These are phyloP conservation scores for Drosophila virilis DNA, from an alignment of 1,140 invertebrate genomes.

Conservation along the genomic window DNA sequence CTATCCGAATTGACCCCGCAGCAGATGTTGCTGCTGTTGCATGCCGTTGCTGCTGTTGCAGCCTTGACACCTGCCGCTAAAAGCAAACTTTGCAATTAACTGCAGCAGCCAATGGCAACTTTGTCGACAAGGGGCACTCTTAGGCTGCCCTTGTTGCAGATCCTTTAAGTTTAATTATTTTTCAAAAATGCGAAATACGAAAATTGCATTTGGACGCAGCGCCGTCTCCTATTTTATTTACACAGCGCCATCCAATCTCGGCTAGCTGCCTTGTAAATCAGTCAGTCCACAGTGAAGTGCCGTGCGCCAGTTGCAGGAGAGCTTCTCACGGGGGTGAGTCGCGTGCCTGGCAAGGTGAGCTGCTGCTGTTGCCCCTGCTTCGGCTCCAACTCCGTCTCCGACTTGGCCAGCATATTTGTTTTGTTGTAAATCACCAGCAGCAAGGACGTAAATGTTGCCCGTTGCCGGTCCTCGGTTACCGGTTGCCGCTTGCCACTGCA, in stretches of 20 bases:
- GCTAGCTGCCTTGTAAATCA: conserved; percentile 80
- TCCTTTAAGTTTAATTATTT: conserved; percentile 80
- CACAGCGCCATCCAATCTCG: conserved; percentile 77
- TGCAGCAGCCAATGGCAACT: conserved; percentile 54
- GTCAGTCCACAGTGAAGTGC: conserved; percentile 54
- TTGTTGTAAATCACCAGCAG: conserved; percentile 81
- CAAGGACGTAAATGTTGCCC: conserved; percentile 71
- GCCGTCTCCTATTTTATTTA: conserved; percentile 78
- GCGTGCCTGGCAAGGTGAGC: conserved; percentile 59
- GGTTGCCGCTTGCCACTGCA: conserved; percentile 18
- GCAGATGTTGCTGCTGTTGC: conserved; percentile 32
- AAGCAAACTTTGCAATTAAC: conserved; percentile 59
- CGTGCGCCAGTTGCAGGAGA: conserved; percentile 2
- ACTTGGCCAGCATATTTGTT: conserved; percentile 73
- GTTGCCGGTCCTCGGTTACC: conserved; percentile 19
- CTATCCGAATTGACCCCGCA: conserved; percentile 10
- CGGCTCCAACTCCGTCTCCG: neutral
- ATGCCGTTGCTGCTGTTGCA: conserved; percentile 17
- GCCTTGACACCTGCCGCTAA: conserved; percentile 59
- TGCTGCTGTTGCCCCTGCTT: neutral
- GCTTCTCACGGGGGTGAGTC: neutral
- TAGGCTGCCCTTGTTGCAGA: conserved; percentile 28
- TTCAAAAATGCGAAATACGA: conserved; percentile 76
- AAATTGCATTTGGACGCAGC: conserved; percentile 72
- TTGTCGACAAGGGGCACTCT: conserved; percentile 30